Evolutionary conservation across 2,797 vertebrate genomes (phyloP).

Genomic region (Rhodeus uyekii): DNA sequence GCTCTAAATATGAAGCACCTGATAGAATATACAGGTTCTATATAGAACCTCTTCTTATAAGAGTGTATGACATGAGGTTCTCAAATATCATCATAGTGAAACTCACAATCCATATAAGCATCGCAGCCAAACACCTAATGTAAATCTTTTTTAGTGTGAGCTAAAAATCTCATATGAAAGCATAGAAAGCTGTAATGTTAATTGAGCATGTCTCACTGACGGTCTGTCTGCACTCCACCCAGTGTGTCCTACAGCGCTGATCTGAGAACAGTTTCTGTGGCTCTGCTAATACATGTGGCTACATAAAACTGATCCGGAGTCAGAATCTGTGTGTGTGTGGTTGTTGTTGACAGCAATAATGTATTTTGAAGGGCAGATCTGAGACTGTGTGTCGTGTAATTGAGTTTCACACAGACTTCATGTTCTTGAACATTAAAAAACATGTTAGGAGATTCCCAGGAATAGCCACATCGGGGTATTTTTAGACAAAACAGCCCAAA

Average conservation of each 20-base stretch:
- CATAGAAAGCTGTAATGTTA: constrained; percentile 59
- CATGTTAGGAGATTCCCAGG: not conserved
- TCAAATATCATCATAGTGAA: too few species aligned
- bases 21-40: too few species aligned
- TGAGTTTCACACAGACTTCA: constrained; percentile 20
- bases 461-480: not conserved
- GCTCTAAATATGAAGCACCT: too few species aligned
- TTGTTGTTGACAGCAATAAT: not conserved
- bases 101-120: not conserved
- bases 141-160: not conserved
- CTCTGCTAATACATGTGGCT: not conserved
- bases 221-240: constrained; percentile 64
- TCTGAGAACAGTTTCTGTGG: not conserved
- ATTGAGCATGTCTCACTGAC: constrained; percentile 70
- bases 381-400: not conserved
- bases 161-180: constrained; percentile 58
- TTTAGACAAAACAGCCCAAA: not conserved
- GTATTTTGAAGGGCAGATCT: constrained; percentile 28
- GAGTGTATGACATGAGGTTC: too few species aligned
- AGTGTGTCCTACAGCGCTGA: constrained; percentile 48
- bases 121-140: not conserved
- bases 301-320: not conserved
- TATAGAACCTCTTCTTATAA: too few species aligned
- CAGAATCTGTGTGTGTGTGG: not conserved
- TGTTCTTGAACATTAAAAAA: not conserved